Base-by-base conservation (phyloP, 2,113 vertebrate species). In the Hyla sarda region DNA sequence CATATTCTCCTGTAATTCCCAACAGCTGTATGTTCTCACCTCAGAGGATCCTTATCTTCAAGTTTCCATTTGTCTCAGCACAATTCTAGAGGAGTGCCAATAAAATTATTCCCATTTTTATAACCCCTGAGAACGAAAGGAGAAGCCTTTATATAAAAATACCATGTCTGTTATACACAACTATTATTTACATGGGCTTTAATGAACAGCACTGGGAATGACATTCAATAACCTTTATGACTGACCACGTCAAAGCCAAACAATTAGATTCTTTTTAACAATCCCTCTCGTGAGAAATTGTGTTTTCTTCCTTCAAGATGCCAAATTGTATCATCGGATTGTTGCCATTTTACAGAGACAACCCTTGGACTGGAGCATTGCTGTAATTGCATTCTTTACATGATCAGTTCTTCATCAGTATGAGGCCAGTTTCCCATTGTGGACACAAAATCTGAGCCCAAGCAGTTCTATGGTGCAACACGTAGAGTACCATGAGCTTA, bases 1-100 rank as follows among this genome's bases (percentile, higher is more conserved):
- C 94, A 93, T 93, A 95, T 96, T 96, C 95, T 94, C 94, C 93
- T 87, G 88, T 94, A 94, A 95, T 95, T 97, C 95, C 96, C 95
- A 95, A 94, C 94, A 95, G 93, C 93, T 94, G 95, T 93, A 94
- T 95, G 93, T 93, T 93, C 94, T 94, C 93, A 94, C 92, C 94
- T 96, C 94, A 13, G 92, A 92, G 90, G 92, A 95, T 95, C 94
- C 93, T 94, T 96, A 96, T 96, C 96, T 95, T 90, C 92, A 91
- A 90, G 92, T 96, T 96, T 96, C 94, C 94, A 96, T 96, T 94
- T 94, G 93, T 94, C 93, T 94, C 93, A 94, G 94, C 94, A 93
- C 92, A 93, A 92, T 94, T 92, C 93, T 93, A 90, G 92, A 88
- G 92, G 93, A 94, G 92, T 94, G 95, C 95, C 94, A 95, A 95